phyloP scores from a whole-genome alignment of 2,797 vertebrate genomes.

The Melanotaenia trifasciata region DNA sequence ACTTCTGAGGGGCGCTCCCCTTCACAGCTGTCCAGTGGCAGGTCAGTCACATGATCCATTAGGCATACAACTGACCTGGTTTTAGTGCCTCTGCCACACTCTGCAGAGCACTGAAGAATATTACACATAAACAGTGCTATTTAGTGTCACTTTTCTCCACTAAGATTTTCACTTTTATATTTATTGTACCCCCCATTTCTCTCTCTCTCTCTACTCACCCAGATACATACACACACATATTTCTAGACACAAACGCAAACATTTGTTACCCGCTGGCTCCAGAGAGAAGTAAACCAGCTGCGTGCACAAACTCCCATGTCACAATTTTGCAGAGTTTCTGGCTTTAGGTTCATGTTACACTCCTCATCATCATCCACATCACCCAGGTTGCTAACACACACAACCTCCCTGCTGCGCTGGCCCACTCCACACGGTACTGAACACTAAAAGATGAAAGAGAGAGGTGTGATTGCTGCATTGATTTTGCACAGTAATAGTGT shows the following conservation, averaged over 20 bases:
- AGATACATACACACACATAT: constrained; percentile 12
- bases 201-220: not conserved
- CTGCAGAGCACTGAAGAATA: constrained; percentile 78
- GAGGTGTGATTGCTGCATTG: not conserved
- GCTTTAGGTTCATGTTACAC: constrained; percentile 82
- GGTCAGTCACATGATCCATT: constrained; percentile 75
- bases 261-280: constrained; percentile 79
- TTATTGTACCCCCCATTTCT: not conserved
- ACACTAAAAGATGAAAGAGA: constrained; percentile 66
- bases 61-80: constrained; percentile 77
- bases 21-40: constrained; percentile 80
- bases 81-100: constrained; percentile 78
- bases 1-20: constrained; percentile 73
- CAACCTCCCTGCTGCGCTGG: constrained; percentile 79
- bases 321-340: constrained; percentile 80
- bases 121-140: constrained; percentile 4
- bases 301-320: constrained; percentile 83
- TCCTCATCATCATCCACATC: constrained; percentile 79
- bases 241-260: not conserved
- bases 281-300: constrained; percentile 84
- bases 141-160: not conserved
- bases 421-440: constrained; percentile 84
- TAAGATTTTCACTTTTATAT: too few relatives aligned
- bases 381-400: constrained; percentile 82
- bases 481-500: not conserved